Evolutionary conservation across 2,888 invertebrate species (phyloP).

Genomic region (Hypsopygia costalis): DNA sequence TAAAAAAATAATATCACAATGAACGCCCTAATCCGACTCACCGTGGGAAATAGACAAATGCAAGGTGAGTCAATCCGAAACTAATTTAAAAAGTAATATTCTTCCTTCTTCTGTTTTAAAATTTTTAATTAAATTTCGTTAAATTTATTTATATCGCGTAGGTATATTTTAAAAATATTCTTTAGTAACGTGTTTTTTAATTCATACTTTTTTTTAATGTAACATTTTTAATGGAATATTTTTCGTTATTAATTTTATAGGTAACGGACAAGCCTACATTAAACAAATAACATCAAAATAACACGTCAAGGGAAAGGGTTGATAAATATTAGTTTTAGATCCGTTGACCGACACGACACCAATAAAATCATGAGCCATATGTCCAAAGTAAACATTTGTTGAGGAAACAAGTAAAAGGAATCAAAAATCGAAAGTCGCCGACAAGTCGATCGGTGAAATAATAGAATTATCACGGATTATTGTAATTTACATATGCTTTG

Average conservation of each 20-base stretch:
- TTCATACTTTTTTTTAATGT: too few relatives aligned
- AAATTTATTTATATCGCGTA: too few relatives aligned
- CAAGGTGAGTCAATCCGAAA: slow-evolving; percentile 75
- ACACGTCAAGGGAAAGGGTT: slow-evolving; percentile 29
- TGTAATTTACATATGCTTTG: slow-evolving; percentile 76
- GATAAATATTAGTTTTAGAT: slow-evolving; percentile 29
- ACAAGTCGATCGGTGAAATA: slow-evolving; percentile 74
- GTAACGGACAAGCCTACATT: slow-evolving; percentile 1
- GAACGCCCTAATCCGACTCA: slow-evolving; percentile 65
- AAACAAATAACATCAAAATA: slow-evolving; percentile 15
- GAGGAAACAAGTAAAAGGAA: slow-evolving; percentile 30
- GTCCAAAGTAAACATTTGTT: slow-evolving; percentile 64
- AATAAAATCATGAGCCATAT: slow-evolving; percentile 52
- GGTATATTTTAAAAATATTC: too few relatives aligned
- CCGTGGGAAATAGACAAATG: slow-evolving; percentile 77
- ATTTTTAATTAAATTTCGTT: slow-evolving; percentile 23
- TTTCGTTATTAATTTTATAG: not conserved
- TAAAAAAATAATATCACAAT: slow-evolving; percentile 66
- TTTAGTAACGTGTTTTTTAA: too few relatives aligned
- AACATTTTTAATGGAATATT: too few relatives aligned
- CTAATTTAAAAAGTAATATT: slow-evolving; percentile 79
- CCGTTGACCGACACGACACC: slow-evolving; percentile 30
- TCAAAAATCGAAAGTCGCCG: slow-evolving; percentile 41
- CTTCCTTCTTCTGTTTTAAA: slow-evolving; percentile 58
- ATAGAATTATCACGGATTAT: slow-evolving; percentile 79